Evolutionary conservation across 2,113 vertebrate genomes (phyloP).

Genomic region (Galbula dea): DNA sequence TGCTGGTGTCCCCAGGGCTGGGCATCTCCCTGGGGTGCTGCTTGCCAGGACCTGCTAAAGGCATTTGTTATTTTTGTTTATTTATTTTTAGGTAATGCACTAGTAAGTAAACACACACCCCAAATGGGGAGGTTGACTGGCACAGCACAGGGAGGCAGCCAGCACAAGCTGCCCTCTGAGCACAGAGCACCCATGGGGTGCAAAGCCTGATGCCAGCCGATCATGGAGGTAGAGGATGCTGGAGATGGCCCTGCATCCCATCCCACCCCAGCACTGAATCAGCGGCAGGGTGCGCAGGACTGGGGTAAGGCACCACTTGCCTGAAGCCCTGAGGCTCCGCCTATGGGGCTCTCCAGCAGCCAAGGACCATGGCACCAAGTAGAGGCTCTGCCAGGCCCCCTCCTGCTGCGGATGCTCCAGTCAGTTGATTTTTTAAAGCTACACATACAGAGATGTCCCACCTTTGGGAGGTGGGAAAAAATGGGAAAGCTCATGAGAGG

Average conservation of each 20-base stretch:
- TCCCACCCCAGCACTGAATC: neutral
- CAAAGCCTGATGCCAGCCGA: neutral
- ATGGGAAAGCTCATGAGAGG: neutral
- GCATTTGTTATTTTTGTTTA: too few relatives aligned
- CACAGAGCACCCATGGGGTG: fast-evolving
- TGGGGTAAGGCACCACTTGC: fast-evolving
- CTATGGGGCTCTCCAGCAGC: neutral
- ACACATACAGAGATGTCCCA: fast-evolving
- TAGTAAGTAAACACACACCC: neutral
- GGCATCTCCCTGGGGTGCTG: neutral
- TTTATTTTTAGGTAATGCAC: neutral
- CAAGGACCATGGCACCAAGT: fast-evolving
- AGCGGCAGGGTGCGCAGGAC: fast-evolving
- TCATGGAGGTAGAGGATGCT: fast-evolving
- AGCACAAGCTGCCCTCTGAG: fast-evolving
- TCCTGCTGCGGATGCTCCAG: fast-evolving
- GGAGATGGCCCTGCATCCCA: fast-evolving
- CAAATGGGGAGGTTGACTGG: fast-evolving
- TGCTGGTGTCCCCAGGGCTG: neutral
- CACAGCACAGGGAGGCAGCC: fast-evolving
- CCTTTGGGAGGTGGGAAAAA: neutral
- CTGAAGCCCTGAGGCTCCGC: fast-evolving
- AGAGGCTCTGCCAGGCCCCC: fast-evolving
- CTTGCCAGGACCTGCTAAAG: neutral
- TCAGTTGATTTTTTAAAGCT: fast-evolving